Evolutionary conservation across 2,797 vertebrate genomes (phyloP), one percentile per base, ranked within the genome.

Genomic region (Hemibagrus guttatus): DNA sequence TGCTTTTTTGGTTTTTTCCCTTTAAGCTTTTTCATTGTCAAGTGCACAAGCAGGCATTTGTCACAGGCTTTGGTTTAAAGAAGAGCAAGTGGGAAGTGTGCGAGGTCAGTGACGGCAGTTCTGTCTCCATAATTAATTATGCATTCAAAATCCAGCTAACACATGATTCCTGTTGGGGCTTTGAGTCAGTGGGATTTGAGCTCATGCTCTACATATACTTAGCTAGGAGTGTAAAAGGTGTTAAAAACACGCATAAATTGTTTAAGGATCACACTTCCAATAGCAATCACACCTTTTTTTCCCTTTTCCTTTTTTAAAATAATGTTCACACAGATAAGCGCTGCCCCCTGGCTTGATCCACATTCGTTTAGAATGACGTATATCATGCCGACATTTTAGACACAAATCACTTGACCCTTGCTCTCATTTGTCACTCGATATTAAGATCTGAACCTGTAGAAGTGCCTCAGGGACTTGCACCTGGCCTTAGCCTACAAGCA

Each of bases 21-120:
- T 21, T 75, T 64, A 23, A 74, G 42, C 63, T 95, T 92, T 91
- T 85, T 90, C 84, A 54, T 84, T 91, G 88, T 88, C 84, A 63
- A 81, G 64, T 49, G 63, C 86, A 72, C 81, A 52, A 79, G 68
- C 84, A 71, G 81, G 64, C 81, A 81, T 79, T 87, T 86, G 85
- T 78, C 79, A 85, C 64, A 83, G 46, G 81, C 52, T 58, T 75
- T 79, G 86, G 72, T 83, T 64, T 83, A 81, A 72, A 90, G 87
- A 85, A 87, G 88, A 87, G 79, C 42, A 52, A 23, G 49, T 39
- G 66, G 83, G 78, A 86, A 86, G 74, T 84, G n/a, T 74, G 75
- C 21, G 69, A 85, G 88, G 89, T 87, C 88, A 87, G 84, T 71
- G 84, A 72, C 52, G 68, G 42, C 84, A 31, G 52, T 54, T 52